These are phyloP conservation scores for Heliconius charithonia DNA, from an alignment of 2,888 invertebrate genomes.

Conservation along the genomic window DNA sequence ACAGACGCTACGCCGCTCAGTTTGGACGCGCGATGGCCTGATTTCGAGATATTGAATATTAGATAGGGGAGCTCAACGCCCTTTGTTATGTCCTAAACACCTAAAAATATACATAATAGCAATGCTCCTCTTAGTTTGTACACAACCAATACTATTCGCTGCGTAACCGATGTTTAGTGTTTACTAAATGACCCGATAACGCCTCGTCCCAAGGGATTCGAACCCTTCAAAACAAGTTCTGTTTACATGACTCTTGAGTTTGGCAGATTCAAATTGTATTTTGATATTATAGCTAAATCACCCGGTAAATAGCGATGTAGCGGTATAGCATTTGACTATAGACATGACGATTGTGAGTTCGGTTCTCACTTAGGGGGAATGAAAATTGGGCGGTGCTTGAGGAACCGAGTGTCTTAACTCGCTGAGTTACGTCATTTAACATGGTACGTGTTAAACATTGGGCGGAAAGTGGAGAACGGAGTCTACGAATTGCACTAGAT, in stretches of 20 bases:
- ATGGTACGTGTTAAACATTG: no score
- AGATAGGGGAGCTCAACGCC: not conserved
- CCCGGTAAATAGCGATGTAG: not conserved
- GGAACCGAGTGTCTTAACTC: no score
- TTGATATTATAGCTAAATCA: not conserved
- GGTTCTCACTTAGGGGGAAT: not conserved
- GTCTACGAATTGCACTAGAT: no score
- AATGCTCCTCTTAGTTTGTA: constrained; percentile 1
- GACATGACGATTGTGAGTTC: not conserved
- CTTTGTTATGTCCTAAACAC: not conserved
- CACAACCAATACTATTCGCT: not conserved
- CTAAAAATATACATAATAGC: not conserved
- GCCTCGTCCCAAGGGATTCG: constrained; percentile 16
- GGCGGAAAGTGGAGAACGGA: no score
- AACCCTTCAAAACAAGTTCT: constrained; percentile 7
- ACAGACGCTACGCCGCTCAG: no score
- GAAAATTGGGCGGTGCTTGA: no score
- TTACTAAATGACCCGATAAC: constrained; percentile 22
- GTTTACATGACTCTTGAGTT: constrained; percentile 12
- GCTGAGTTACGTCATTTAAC: no score
- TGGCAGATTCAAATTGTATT: not conserved
- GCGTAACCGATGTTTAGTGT: constrained; percentile 2
- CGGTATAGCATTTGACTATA: not conserved
- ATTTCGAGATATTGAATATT: no score
- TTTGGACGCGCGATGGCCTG: no score